phyloP scores from a whole-genome alignment of 2,888 invertebrate genomes.

The Cabera pusaria region DNA sequence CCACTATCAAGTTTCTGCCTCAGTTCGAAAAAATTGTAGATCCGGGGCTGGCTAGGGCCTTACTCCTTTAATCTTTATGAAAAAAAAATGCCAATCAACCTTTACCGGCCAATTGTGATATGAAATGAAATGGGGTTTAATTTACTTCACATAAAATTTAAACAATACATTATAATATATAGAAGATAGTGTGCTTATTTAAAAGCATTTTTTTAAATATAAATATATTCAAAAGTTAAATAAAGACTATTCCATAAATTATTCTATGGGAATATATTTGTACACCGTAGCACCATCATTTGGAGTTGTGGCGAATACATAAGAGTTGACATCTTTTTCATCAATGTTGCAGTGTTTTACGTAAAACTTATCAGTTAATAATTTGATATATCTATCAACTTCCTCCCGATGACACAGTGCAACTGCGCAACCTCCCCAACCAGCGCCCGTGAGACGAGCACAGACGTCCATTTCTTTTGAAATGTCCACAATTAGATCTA shows the following conservation, averaged over 20 bases:
- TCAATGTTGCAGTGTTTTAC: conserved; percentile 76
- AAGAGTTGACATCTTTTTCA: conserved; percentile 76
- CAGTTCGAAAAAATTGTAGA: no score
- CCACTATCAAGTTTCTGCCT: no score
- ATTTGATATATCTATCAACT: conserved; percentile 86
- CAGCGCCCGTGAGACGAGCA: conserved; percentile 97
- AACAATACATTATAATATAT: no score
- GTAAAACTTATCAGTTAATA: conserved; percentile 88
- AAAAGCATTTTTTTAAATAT: no score
- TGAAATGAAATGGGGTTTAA: no score
- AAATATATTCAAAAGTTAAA: no score
- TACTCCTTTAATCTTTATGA: no score
- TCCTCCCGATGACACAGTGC: conserved; percentile 88
- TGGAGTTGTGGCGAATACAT: conserved; percentile 90
- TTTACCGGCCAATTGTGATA: no score
- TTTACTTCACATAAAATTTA: no score
- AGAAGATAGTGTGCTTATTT: no score
- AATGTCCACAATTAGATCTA: conserved; percentile 91
- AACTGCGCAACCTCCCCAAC: conserved; percentile 99
- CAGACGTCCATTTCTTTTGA: conserved; percentile 88
- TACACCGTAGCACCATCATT: conserved; percentile 86
- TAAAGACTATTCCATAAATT: conserved; percentile 16
- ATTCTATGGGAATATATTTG: conserved; percentile 19
- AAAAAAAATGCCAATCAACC: no score
- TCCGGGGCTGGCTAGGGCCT: no score